Evolutionary conservation across 2,888 invertebrate genomes (phyloP).

Genomic region (Epinotia demarniana): DNA sequence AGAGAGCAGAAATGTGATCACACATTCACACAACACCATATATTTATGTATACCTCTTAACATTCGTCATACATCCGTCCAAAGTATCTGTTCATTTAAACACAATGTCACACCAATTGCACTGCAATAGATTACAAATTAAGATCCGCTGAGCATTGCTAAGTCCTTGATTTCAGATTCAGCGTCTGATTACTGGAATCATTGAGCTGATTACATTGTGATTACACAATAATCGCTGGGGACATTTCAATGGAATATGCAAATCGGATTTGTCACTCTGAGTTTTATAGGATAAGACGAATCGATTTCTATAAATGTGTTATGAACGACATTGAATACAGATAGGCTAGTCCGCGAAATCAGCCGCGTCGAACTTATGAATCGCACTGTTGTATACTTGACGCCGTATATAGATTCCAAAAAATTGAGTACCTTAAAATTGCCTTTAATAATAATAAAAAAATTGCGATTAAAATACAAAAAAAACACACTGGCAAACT

Average conservation of each 20-base stretch:
- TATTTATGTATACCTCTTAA: too few relatives aligned
- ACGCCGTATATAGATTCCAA: too few relatives aligned
- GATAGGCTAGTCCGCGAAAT: too few relatives aligned
- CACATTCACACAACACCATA: too few relatives aligned
- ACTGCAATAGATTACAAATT: constrained; percentile 5
- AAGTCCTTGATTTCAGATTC: neutral
- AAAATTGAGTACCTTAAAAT: too few relatives aligned
- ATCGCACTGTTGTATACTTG: too few relatives aligned
- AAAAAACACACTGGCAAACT: too few relatives aligned
- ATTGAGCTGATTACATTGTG: constrained; percentile 6
- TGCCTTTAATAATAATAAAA: too few relatives aligned
- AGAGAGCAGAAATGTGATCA: too few relatives aligned
- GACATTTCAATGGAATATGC: neutral
- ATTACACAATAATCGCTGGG: neutral
- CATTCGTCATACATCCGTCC: neutral
- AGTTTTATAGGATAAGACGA: neutral
- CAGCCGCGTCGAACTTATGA: too few relatives aligned
- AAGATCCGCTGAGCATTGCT: neutral
- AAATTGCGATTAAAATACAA: too few relatives aligned
- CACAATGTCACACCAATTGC: neutral
- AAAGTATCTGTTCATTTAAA: neutral
- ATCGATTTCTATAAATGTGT: neutral
- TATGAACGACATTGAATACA: too few relatives aligned
- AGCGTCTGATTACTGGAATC: neutral
- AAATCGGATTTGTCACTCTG: neutral